A percentile compares a stretch with the other conserved stretches of the same genome.
Conservation (phyloP, 1,140 invertebrate genomes). For the Nymphalis io region DNA sequence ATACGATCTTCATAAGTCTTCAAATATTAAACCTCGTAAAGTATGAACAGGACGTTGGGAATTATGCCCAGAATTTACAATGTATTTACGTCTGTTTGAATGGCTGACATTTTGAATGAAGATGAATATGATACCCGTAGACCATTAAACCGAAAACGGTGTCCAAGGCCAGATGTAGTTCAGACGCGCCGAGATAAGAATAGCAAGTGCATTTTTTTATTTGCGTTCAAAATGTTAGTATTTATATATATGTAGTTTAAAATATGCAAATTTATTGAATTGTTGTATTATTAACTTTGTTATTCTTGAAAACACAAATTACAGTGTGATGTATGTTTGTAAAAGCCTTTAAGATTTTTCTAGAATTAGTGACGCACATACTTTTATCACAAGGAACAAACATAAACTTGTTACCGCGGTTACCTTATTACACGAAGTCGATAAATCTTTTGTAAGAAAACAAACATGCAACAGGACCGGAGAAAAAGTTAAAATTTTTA, state of each 20-base stretch:
- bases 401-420: too few relatives aligned
- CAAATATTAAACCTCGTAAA: conserved; percentile 33
- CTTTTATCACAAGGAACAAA: too few relatives aligned
- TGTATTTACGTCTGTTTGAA: conserved; percentile 27
- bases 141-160: conserved; percentile 29
- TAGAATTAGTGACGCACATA: neutral
- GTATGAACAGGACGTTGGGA: conserved; percentile 17
- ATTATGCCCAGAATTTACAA: conserved; percentile 38
- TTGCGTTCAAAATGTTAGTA: neutral
- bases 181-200: conserved; percentile 19
- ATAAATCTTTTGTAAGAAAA: too few relatives aligned
- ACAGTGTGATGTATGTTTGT: too few relatives aligned
- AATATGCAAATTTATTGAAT: too few relatives aligned
- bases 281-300: too few relatives aligned
- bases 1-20: conserved; percentile 30
- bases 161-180: conserved; percentile 33
- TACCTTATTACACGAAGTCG: too few relatives aligned
- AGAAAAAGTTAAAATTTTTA: too few relatives aligned
- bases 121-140: conserved; percentile 34
- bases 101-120: conserved; percentile 41
- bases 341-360: neutral
- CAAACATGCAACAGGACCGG: too few relatives aligned
- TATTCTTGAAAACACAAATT: too few relatives aligned
- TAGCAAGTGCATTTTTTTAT: conserved; percentile 17
- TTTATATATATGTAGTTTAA: neutral